Evolutionary conservation across 2,888 invertebrate genomes (phyloP).

Genomic region (Agrotis clavis): DNA sequence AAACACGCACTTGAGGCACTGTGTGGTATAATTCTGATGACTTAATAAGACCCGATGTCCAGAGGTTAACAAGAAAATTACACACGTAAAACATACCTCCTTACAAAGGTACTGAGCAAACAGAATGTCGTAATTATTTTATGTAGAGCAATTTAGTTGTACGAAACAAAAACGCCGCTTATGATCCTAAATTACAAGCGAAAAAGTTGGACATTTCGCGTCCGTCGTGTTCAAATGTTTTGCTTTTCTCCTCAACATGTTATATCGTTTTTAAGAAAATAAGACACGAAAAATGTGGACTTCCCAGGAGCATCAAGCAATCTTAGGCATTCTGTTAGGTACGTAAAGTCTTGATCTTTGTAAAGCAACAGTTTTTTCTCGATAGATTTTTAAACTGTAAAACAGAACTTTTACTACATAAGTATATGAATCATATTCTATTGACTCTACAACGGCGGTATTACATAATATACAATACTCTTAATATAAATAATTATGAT

Average conservation of each 20-base stretch:
- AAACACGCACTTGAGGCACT: slow-evolving; percentile 63
- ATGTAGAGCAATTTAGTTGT: slow-evolving; percentile 75
- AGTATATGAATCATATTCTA: no score
- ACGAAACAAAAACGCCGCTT: slow-evolving; percentile 68
- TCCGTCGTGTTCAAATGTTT: slow-evolving; percentile 22
- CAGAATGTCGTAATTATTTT: slow-evolving; percentile 79
- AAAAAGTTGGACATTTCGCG: slow-evolving; percentile 65
- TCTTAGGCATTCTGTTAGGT: no score
- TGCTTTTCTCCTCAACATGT: neutral
- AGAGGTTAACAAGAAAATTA: slow-evolving; percentile 81
- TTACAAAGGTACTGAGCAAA: slow-evolving; percentile 72
- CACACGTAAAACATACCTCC: slow-evolving; percentile 71
- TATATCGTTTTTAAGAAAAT: neutral
- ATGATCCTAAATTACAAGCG: slow-evolving; percentile 72
- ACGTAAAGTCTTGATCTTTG: no score
- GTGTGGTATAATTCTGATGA: slow-evolving; percentile 80
- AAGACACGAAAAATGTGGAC: no score
- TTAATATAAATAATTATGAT: no score
- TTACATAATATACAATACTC: no score
- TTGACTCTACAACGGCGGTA: no score
- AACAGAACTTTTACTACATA: no score
- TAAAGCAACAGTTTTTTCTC: no score
- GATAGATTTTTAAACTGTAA: no score
- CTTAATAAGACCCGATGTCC: slow-evolving; percentile 81
- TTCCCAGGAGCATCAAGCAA: no score